Conservation (phyloP, 2,113 vertebrate genomes). For the Alaudala cheleensis region DNA sequence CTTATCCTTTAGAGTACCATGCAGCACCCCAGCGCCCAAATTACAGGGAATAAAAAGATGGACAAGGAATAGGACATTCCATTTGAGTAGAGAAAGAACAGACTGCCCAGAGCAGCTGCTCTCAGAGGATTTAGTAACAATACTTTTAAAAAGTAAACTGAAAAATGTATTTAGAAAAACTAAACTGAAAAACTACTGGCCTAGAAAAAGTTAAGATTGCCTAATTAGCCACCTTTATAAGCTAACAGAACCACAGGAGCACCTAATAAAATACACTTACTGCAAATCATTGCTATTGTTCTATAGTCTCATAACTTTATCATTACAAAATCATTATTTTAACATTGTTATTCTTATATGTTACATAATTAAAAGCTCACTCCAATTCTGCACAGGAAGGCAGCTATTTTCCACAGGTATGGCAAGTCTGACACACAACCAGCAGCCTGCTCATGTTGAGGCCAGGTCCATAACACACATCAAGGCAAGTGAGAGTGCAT, state of each 20-base stretch:
- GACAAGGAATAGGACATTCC: neutral
- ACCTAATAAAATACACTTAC: neutral
- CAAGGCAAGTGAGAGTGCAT: neutral
- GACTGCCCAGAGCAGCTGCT: neutral
- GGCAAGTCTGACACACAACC: neutral
- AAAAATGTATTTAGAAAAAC: neutral
- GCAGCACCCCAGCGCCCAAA: neutral
- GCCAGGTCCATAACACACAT: neutral
- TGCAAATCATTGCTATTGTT: neutral
- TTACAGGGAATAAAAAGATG: neutral
- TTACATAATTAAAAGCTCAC: neutral
- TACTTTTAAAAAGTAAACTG: neutral
- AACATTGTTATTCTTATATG: neutral
- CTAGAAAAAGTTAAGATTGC: neutral
- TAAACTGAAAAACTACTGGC: neutral
- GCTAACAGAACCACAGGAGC: neutral
- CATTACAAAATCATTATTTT: neutral
- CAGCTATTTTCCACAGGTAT: neutral
- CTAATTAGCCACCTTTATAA: neutral
- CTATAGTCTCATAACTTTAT: neutral
- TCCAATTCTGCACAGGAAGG: neutral
- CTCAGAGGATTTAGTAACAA: neutral
- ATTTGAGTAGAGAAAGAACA: neutral
- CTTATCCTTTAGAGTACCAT: neutral
- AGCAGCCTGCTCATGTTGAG: neutral